Conservation (phyloP, 2,888 invertebrate species). For the Seira musarum region DNA sequence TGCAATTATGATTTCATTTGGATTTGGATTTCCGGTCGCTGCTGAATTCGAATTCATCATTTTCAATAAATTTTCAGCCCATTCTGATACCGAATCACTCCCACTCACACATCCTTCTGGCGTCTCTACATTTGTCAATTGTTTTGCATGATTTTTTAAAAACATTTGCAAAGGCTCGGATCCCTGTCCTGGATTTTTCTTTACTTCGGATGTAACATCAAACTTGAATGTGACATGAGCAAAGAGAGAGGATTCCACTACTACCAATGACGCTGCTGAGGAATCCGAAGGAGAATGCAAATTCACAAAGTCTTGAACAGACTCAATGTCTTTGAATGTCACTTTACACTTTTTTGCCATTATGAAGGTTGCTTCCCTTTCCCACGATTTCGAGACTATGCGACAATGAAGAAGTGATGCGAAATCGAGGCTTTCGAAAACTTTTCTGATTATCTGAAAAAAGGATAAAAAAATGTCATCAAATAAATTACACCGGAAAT, state of each 20-base stretch:
- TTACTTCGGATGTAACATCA: constrained; percentile 30
- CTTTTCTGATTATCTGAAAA: constrained; percentile 49
- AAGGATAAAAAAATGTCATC: not conserved
- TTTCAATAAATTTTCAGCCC: constrained; percentile 31
- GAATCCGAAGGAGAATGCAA: constrained; percentile 17
- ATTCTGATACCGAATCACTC: constrained; percentile 27
- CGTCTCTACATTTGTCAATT: constrained; percentile 34
- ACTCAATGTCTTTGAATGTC: constrained; percentile 33
- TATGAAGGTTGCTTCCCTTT: constrained; percentile 42
- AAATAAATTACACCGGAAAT: not conserved
- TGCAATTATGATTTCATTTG: not conserved
- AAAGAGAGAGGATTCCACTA: constrained; percentile 32
- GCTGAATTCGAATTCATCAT: not conserved
- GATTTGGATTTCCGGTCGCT: not conserved
- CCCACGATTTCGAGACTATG: constrained; percentile 43
- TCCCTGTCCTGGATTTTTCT: not conserved
- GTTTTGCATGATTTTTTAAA: constrained; percentile 27
- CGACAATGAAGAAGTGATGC: constrained; percentile 40
- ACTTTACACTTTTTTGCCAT: constrained; percentile 48
- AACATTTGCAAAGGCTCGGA: constrained; percentile 23
- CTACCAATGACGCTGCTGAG: not conserved
- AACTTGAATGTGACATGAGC: constrained; percentile 38
- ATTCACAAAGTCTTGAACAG: constrained; percentile 36
- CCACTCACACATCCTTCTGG: constrained; percentile 19
- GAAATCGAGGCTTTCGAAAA: constrained; percentile 50